phyloP scores from a whole-genome alignment of 1,140 invertebrate species.

The Trachelipus rathkii region DNA sequence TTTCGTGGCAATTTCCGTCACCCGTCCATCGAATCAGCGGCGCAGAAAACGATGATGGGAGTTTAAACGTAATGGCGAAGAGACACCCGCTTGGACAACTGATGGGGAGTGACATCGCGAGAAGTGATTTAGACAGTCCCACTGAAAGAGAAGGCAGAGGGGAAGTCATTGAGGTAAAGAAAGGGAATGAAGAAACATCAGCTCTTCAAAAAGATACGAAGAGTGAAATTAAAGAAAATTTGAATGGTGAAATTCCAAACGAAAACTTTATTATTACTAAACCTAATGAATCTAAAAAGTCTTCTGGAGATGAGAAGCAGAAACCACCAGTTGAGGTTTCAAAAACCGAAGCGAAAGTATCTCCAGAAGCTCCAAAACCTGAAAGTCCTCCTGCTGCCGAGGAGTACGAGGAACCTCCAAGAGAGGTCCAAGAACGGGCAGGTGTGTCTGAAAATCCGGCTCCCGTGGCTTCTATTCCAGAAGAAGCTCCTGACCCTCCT shows the following conservation, averaged over 20 bases:
- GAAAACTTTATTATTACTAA: too few relatives aligned
- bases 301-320: too few relatives aligned
- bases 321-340: too few relatives aligned
- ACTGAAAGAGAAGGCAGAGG: not conserved
- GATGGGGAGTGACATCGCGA: not conserved
- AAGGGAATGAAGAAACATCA: not conserved
- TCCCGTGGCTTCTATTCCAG: conserved; percentile 16
- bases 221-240: not conserved
- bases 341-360: too few relatives aligned
- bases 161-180: not conserved
- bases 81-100: not conserved
- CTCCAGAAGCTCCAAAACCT: too few relatives aligned
- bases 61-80: not conserved
- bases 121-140: not conserved
- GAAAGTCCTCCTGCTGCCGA: too few relatives aligned
- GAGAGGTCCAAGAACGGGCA: conserved; percentile 40
- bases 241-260: too few relatives aligned
- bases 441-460: conserved; percentile 38
- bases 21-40: not conserved
- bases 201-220: not conserved
- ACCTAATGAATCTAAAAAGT: too few relatives aligned
- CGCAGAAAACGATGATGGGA: not conserved
- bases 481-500: conserved; percentile 39
- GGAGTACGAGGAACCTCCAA: conserved; percentile 35
- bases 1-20: not conserved